Evolutionary conservation across 2,888 invertebrate species (phyloP).

Genomic region (Tuberolachnus salignus): DNA sequence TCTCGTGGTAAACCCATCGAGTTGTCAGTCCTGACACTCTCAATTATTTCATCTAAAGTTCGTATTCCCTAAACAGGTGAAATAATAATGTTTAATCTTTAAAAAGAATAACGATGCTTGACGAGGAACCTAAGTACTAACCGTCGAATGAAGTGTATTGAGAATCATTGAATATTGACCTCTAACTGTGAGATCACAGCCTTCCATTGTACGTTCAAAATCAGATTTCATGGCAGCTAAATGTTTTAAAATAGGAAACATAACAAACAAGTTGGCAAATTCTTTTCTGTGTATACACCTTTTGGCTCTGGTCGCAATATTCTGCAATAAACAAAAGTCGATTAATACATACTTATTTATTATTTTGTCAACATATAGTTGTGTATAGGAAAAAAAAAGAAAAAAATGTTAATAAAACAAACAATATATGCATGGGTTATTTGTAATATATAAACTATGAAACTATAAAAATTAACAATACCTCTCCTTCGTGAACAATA

Average conservation of each 20-base stretch:
- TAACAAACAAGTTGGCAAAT: slow-evolving; percentile 78
- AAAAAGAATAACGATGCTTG: not conserved
- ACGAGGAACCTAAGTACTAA: slow-evolving; percentile 63
- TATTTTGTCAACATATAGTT: too few species aligned
- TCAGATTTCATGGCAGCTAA: slow-evolving; percentile 78
- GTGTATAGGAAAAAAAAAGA: slow-evolving; percentile 6
- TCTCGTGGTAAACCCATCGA: slow-evolving; percentile 88
- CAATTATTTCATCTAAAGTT: slow-evolving; percentile 90
- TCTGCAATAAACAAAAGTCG: slow-evolving; percentile 64
- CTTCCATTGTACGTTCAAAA: slow-evolving; percentile 78
- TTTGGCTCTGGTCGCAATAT: slow-evolving; percentile 75
- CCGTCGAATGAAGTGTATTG: slow-evolving; percentile 76
- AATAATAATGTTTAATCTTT: not conserved
- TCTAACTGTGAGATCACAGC: slow-evolving; percentile 72
- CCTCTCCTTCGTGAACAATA: slow-evolving; percentile 86
- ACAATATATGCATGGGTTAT: not conserved
- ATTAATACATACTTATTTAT: not conserved
- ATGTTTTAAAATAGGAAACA: slow-evolving; percentile 83
- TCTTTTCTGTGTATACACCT: slow-evolving; percentile 79
- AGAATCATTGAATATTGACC: slow-evolving; percentile 77
- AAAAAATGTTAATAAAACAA: slow-evolving; percentile 13
- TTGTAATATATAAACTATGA: not conserved
- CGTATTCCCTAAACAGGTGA: slow-evolving; percentile 74
- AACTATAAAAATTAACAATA: slow-evolving; percentile 61
- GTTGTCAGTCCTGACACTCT: slow-evolving; percentile 79